Evolutionary conservation across 2,888 invertebrate species (phyloP).

Genomic region (Boloria selene): DNA sequence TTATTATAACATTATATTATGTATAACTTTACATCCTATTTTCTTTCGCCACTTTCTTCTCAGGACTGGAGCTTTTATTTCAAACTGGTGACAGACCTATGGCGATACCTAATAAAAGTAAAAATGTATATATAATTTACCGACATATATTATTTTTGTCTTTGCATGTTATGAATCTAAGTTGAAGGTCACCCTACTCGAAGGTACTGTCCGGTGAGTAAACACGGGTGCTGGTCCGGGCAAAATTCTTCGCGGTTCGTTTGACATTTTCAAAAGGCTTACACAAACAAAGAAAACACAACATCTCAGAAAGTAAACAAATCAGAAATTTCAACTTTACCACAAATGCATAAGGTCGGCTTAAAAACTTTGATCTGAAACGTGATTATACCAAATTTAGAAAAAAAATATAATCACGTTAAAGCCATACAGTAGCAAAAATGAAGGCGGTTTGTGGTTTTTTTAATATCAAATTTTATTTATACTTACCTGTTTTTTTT

Average conservation of each 20-base stretch:
- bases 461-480: constrained; percentile 41
- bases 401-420: constrained; percentile 73
- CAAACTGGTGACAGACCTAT: too few species aligned
- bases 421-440: constrained; percentile 70
- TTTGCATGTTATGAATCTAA: background rate
- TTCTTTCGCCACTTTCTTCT: too few species aligned
- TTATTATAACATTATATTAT: too few species aligned
- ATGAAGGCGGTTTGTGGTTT: constrained; percentile 59
- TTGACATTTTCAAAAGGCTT: constrained; percentile 66
- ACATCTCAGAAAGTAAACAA: constrained; percentile 16
- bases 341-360: constrained; percentile 30
- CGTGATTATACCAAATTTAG: constrained; percentile 34
- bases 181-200: constrained; percentile 31
- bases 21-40: too few species aligned
- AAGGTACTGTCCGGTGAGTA: constrained; percentile 71
- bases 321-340: constrained; percentile 45
- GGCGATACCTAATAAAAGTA: too few species aligned
- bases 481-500: background rate
- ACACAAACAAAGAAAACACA: constrained; percentile 50
- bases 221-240: constrained; percentile 65
- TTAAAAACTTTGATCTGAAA: background rate
- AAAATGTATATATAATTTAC: too few species aligned
- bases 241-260: constrained; percentile 75
- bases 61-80: too few species aligned
- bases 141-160: background rate